phyloP scores from a whole-genome alignment of 2,113 vertebrate species.

The Sphyrna mokarran region DNA sequence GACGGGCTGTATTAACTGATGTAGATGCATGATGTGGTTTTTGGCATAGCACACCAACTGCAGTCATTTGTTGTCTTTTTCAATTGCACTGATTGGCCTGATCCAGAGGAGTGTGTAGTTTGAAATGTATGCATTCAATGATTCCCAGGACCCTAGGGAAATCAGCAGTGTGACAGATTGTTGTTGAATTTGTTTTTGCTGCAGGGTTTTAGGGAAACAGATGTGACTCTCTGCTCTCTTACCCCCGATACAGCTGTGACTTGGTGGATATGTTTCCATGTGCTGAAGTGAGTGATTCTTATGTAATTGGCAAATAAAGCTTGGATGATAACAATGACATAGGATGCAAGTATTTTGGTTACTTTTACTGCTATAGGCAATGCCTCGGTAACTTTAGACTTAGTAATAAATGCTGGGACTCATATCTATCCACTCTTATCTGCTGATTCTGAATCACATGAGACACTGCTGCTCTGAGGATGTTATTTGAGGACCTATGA shows the following conservation, averaged over 20 bases:
- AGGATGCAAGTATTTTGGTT: not conserved
- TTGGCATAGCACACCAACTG: not conserved
- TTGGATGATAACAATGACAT: not conserved
- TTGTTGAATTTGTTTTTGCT: constrained; percentile 37
- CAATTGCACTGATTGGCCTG: constrained; percentile 31
- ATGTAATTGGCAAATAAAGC: constrained; percentile 8
- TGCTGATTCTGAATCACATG: not conserved
- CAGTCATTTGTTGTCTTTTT: constrained; percentile 26
- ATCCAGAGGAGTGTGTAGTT: not conserved
- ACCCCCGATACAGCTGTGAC: constrained; percentile 24
- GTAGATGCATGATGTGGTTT: constrained; percentile 16
- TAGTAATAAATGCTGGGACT: not conserved
- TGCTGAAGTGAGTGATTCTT: constrained; percentile 18
- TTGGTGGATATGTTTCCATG: constrained; percentile 24
- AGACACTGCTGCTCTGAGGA: not conserved
- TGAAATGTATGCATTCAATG: constrained; percentile 36
- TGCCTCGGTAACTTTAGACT: constrained; percentile 21
- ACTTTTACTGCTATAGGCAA: not conserved
- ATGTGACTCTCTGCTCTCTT: constrained; percentile 33
- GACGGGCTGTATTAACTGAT: not conserved
- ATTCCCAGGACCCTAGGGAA: constrained; percentile 22
- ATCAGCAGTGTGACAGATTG: constrained; percentile 32
- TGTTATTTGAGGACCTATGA: not conserved
- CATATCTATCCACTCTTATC: not conserved
- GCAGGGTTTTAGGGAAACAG: constrained; percentile 30